Conservation (phyloP, 1,140 invertebrate genomes). For the Drosophila persimilis region DNA sequence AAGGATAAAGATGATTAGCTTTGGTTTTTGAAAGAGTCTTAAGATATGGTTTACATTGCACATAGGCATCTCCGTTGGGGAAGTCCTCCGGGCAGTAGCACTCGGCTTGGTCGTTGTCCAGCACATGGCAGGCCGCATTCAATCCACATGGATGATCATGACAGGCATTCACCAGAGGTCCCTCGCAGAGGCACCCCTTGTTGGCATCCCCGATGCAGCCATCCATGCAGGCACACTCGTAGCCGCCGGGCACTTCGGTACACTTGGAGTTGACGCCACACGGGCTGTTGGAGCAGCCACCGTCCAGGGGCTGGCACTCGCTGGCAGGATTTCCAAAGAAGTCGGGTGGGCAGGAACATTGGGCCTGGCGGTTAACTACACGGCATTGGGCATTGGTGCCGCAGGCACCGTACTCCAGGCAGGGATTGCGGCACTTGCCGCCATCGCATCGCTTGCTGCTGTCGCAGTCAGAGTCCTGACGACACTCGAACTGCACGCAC, state of each 20-base stretch:
- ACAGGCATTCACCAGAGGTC: constrained; percentile 86
- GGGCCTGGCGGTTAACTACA: constrained; percentile 89
- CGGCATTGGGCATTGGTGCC: constrained; percentile 93
- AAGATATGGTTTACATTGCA: constrained; percentile 87
- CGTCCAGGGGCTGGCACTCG: constrained; percentile 87
- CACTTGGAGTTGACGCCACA: constrained; percentile 94
- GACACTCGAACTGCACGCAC: constrained; percentile 91
- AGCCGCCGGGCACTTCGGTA: constrained; percentile 88
- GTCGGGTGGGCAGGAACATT: constrained; percentile 93
- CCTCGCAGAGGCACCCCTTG: constrained; percentile 90
- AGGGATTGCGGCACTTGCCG: constrained; percentile 92
- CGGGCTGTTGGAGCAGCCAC: constrained; percentile 90
- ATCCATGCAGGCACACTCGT: constrained; percentile 90
- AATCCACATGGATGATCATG: constrained; percentile 89
- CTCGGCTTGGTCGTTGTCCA: constrained; percentile 87
- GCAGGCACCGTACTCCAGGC: constrained; percentile 89
- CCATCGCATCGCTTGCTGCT: constrained; percentile 89
- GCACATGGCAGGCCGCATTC: constrained; percentile 91
- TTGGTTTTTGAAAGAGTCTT: not conserved
- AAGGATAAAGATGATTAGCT: not conserved
- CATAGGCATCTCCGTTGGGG: constrained; percentile 92
- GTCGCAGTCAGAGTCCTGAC: constrained; percentile 90
- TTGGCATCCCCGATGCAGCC: constrained; percentile 93
- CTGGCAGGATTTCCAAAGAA: constrained; percentile 92
- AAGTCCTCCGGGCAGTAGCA: constrained; percentile 93